Evolutionary conservation across 1,140 invertebrate species (phyloP).

Genomic region (Trinorchestia longiramus): DNA sequence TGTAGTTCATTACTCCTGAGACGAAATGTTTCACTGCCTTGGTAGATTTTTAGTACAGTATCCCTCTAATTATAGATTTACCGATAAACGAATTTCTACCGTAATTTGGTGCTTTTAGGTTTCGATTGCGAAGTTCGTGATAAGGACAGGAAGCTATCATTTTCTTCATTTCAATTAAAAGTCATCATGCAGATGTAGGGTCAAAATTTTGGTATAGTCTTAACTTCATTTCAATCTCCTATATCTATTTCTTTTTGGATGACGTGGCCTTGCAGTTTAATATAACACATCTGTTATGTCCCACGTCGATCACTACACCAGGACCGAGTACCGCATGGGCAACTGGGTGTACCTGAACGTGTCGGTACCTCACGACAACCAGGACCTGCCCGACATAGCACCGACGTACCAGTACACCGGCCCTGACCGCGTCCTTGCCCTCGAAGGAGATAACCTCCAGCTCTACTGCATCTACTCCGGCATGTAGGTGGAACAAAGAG

Average conservation of each 20-base stretch:
- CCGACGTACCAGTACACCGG: constrained; percentile 86
- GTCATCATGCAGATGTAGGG: too few species aligned
- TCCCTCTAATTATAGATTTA: too few species aligned
- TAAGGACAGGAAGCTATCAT: too few species aligned
- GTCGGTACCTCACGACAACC: constrained; percentile 26
- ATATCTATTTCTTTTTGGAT: constrained; percentile 69
- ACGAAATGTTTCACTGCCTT: too few species aligned
- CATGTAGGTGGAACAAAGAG: constrained; percentile 73
- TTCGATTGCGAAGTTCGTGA: too few species aligned
- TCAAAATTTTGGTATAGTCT: not conserved
- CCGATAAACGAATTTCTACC: too few species aligned
- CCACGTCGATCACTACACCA: constrained; percentile 67
- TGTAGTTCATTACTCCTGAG: too few species aligned
- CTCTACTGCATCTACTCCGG: constrained; percentile 92
- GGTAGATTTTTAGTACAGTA: too few species aligned
- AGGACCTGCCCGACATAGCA: constrained; percentile 65
- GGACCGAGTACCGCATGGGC: constrained; percentile 65
- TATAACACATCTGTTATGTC: constrained; percentile 70
- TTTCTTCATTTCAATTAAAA: too few species aligned
- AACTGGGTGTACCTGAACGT: constrained; percentile 66
- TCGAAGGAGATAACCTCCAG: constrained; percentile 83
- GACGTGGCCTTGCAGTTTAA: constrained; percentile 68
- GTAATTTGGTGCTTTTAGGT: too few species aligned
- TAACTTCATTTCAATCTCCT: not conserved
- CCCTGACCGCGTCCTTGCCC: constrained; percentile 85